These are phyloP conservation scores for cattle (Bos taurus) DNA, from an alignment of 2,113 vertebrate species.

Conservation along the genomic window ARS-UCD2.0 NC_037336.1:98774001-98774500, in stretches of 20 bases:
- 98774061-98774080: not conserved
- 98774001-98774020: conserved; percentile 52
- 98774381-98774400: conserved; percentile 75
- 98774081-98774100: not conserved
- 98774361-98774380: conserved; percentile 79
- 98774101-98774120: fast-evolving
- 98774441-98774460: conserved; percentile 75
- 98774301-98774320: conserved; percentile 63
- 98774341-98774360: conserved; percentile 74
- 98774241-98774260: conserved; percentile 54
- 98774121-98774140: not conserved
- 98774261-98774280: not conserved
- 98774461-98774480: conserved; percentile 63
- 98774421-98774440: conserved; percentile 77
- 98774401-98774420: conserved; percentile 82
- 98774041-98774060: not conserved
- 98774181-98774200: not conserved
- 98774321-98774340: conserved; percentile 78
- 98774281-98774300: conserved; percentile 64
- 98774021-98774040: conserved; percentile 45
- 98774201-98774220: not conserved
- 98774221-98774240: not conserved
- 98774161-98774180: not conserved
- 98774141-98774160: not conserved
- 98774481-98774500: conserved; percentile 56